Evolutionary conservation across 2,797 vertebrate genomes (phyloP).

Genomic region (Gymnocypris eckloni): DNA sequence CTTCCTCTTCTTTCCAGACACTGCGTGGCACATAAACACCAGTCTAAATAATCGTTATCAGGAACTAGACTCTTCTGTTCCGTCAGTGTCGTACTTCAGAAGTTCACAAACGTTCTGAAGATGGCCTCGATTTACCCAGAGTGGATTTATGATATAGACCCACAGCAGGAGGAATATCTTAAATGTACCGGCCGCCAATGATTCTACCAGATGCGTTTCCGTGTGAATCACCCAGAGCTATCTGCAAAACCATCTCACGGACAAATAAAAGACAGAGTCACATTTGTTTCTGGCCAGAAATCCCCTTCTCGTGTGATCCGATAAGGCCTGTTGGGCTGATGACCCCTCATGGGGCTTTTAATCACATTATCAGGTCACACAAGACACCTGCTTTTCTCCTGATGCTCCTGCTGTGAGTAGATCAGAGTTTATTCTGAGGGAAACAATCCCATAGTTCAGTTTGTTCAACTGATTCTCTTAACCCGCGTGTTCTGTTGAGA

Average conservation of each 20-base stretch:
- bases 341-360: conserved; percentile 22
- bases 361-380: conserved; percentile 5
- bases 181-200: conserved; percentile 59
- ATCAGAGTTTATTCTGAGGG: neutral
- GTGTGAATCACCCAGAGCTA: conserved; percentile 39
- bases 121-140: conserved; percentile 34
- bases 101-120: conserved; percentile 25
- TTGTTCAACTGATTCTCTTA: neutral
- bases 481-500: neutral
- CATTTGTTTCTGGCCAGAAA: conserved; percentile 50
- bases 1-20: neutral
- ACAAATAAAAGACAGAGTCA: conserved; percentile 45
- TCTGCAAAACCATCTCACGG: conserved; percentile 50
- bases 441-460: neutral
- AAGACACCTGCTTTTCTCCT: conserved; percentile 28
- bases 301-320: conserved; percentile 40
- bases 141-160: conserved; percentile 48
- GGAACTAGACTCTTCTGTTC: neutral
- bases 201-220: conserved; percentile 62
- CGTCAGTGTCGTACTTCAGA: neutral
- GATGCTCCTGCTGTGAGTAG: neutral
- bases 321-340: conserved; percentile 35
- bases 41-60: conserved; percentile 41
- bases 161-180: conserved; percentile 46
- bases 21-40: conserved; percentile 11